Evolutionary conservation across 1,140 invertebrate genomes (phyloP).

Genomic region (Lordiphosa collinella): DNA sequence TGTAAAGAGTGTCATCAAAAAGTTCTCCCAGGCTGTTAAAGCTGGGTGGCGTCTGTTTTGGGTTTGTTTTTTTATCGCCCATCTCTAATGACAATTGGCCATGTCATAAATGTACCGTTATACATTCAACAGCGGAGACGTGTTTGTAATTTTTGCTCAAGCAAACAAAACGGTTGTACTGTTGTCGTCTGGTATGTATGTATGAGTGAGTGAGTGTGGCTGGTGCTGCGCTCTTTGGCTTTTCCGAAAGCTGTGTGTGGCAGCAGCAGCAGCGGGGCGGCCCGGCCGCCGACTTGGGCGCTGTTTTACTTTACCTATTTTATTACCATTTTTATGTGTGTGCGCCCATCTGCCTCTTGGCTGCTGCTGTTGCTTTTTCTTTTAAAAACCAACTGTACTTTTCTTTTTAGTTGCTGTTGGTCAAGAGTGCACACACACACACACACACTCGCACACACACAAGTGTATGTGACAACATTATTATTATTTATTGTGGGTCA

Average conservation of each 20-base stretch:
- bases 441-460: slow-evolving; percentile 10
- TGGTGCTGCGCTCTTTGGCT: slow-evolving; percentile 30
- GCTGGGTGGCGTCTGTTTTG: too few species aligned
- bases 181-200: slow-evolving; percentile 15
- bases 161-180: slow-evolving; percentile 14
- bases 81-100: slow-evolving; percentile 46
- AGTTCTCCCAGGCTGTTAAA: background rate
- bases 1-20: too few species aligned
- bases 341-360: slow-evolving; percentile 14
- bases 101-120: slow-evolving; percentile 68
- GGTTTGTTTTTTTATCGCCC: slow-evolving; percentile 18
- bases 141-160: slow-evolving; percentile 53
- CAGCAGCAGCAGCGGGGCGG: too few species aligned
- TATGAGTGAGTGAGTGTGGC: slow-evolving; percentile 7
- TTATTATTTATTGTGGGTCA: slow-evolving; percentile 50
- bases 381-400: slow-evolving; percentile 68
- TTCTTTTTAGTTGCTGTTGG: slow-evolving; percentile 70
- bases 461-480: slow-evolving; percentile 12
- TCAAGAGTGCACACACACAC: slow-evolving; percentile 12
- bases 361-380: slow-evolving; percentile 42
- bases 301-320: slow-evolving; percentile 56
- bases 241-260: slow-evolving; percentile 35
- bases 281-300: slow-evolving; percentile 11
- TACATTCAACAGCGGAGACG: slow-evolving; percentile 57
- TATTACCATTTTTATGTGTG: slow-evolving; percentile 51